Evolutionary conservation across 2,113 vertebrate genomes (phyloP).

Genomic region (Fregata magnificens): DNA sequence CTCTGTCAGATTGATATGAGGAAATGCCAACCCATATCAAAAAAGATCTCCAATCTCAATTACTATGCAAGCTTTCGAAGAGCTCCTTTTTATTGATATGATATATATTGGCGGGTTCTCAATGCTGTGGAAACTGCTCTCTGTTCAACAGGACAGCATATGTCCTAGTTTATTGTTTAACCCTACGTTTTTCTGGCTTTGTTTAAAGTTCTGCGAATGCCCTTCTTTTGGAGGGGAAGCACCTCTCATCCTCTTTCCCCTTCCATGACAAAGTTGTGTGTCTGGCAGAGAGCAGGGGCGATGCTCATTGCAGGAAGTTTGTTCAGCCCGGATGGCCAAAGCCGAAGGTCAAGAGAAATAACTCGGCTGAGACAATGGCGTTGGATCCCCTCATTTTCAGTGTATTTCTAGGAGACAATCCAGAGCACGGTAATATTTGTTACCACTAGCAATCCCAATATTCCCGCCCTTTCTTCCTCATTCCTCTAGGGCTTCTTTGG

Average conservation of each 20-base stretch:
- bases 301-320: neutral
- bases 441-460: neutral
- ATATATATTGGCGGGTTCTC: constrained; percentile 48
- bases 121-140: constrained; percentile 40
- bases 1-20: constrained; percentile 80
- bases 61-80: constrained; percentile 70
- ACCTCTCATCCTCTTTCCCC: neutral
- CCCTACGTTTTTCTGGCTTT: constrained; percentile 2
- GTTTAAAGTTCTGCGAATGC: constrained; percentile 8
- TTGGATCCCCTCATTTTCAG: neutral
- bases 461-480: neutral
- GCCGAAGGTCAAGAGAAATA: constrained; percentile 28
- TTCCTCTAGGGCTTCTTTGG: constrained; percentile 12
- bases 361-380: neutral
- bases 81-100: constrained; percentile 59
- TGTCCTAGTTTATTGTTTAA: constrained; percentile 50
- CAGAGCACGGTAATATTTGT: neutral
- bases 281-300: neutral
- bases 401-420: neutral
- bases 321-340: constrained; percentile 1
- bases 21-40: constrained; percentile 78
- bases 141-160: neutral
- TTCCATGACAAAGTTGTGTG: neutral
- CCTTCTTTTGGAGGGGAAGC: neutral
- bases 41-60: constrained; percentile 74